Percentiles rank a stretch among this genome's conserved stretches.
These are phyloP conservation scores for Daubentonia madagascariensis DNA, from an alignment of 2,113 vertebrate species.

Conservation along the genomic window DNA sequence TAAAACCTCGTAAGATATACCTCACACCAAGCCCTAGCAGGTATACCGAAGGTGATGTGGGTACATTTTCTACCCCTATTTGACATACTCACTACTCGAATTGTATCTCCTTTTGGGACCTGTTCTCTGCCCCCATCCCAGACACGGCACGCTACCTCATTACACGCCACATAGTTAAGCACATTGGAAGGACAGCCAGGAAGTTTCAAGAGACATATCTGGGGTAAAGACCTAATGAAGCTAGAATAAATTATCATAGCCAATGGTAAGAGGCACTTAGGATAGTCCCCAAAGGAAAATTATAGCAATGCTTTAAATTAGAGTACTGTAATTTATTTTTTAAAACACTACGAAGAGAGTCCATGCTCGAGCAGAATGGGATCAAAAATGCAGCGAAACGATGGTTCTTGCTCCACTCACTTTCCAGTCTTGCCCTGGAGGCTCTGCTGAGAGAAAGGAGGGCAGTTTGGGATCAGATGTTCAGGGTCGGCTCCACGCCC, in stretches of 20 bases:
- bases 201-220: background rate
- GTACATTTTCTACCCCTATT: background rate
- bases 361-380: background rate
- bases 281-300: background rate
- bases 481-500: background rate
- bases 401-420: background rate
- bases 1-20: background rate
- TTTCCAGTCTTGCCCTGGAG: background rate
- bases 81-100: background rate
- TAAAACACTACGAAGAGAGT: background rate
- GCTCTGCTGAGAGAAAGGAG: background rate
- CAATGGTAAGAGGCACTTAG: background rate
- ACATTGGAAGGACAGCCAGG: fast-evolving
- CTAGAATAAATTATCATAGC: background rate
- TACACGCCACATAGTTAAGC: background rate
- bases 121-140: background rate
- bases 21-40: background rate
- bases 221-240: background rate
- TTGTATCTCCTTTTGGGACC: background rate
- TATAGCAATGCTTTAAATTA: background rate
- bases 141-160: fast-evolving
- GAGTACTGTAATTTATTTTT: background rate
- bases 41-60: background rate
- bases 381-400: background rate
- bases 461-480: background rate